Conservation (phyloP, 2,113 vertebrate genomes). For the Eulemur macaco region DNA sequence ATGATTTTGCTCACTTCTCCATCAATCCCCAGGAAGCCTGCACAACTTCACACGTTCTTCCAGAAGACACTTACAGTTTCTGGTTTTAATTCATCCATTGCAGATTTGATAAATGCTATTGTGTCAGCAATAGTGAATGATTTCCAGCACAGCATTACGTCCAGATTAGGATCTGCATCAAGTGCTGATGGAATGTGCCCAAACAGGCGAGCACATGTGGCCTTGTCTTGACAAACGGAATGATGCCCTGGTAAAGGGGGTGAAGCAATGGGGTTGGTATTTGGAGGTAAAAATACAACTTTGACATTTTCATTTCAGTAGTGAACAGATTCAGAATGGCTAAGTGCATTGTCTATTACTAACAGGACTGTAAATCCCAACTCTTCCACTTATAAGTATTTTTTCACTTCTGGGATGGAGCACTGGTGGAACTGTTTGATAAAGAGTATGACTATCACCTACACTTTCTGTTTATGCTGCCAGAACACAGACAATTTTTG, state of each 20-base stretch:
- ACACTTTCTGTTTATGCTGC: not conserved
- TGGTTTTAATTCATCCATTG: not conserved
- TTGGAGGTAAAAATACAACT: not conserved
- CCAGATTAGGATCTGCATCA: not conserved
- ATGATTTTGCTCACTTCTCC: not conserved
- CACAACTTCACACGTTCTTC: not conserved
- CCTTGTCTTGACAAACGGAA: not conserved
- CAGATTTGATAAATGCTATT: not conserved
- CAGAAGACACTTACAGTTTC: not conserved
- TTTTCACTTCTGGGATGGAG: not conserved
- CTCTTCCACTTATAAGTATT: not conserved
- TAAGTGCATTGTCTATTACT: not conserved
- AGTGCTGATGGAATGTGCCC: not conserved
- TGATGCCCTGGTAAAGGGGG: not conserved
- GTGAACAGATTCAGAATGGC: not conserved
- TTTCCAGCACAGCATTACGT: not conserved
- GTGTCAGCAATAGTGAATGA: not conserved
- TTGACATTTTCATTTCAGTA: not conserved
- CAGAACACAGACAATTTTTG: not conserved
- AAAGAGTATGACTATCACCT: not conserved
- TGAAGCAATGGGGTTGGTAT: not conserved
- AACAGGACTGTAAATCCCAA: not conserved
- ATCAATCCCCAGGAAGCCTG: not conserved
- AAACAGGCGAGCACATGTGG: not conserved
- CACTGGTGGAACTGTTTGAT: not conserved